Evolutionary conservation across 1,140 invertebrate species (phyloP), one percentile per base, ranked within the genome.

Genomic region (Mamestra configurata): DNA sequence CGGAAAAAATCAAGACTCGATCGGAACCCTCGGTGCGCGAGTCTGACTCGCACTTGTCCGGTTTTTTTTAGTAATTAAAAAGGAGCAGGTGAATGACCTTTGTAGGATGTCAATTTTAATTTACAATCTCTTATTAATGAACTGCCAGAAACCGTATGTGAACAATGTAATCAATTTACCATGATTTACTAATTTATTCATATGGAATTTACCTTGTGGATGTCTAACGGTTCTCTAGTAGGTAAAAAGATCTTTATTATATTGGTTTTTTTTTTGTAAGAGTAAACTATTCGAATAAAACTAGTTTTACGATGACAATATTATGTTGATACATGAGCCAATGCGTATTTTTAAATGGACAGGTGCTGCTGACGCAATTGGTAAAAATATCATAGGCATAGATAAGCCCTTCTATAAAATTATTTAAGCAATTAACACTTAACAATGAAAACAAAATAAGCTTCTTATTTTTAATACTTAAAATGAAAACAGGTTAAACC

Each of bases 301-400:
- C 71, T 37, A 20, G 55, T 57, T 73, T 51, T 55, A 57, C 35
- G 51, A 24, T 35, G 57, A 59, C 57, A 59, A 59, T 35, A n/a
- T 59, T 7, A 55, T 55, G 51, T 22, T 31, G 27, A 31, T 31
- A 31, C 1, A 31, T 31, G 27, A 31, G 27, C 27, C 27, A 3
- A 31, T 31, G 27, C 22, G 18, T 20, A 20, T 55, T 24, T 55
- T 55, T 18, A 55, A 22, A 55, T 22, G 51, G 51, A 22, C 51
- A 24, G 18, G 18, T 55, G 18, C n/a, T 55, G 51, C 22, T 55
- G 51, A 55, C 51, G 18, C 51, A 55, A 24, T 5, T 55, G 0
- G 7, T 53, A 55, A 55, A 55, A 55, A 11, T 11, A 31, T 31
- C 27, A 31, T 3, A 31, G 1, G 5, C 2, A 5, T 31, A 31